These are phyloP conservation scores for Procambarus clarkii DNA, from an alignment of 1,140 invertebrate genomes.

Conservation along the genomic window DNA sequence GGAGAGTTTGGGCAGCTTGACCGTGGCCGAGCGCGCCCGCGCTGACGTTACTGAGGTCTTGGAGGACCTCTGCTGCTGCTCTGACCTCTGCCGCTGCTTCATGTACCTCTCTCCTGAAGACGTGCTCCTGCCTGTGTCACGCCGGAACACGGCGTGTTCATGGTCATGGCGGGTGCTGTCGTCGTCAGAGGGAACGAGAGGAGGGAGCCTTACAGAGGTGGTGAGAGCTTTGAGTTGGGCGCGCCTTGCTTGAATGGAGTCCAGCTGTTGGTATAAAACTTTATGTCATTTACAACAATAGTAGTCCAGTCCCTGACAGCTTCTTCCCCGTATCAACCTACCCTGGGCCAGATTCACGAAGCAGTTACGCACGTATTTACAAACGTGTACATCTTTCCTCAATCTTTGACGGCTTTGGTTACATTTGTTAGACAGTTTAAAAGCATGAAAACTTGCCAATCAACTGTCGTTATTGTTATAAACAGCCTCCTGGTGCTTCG, in stretches of 20 bases:
- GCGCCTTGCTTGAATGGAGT: slow-evolving; percentile 19
- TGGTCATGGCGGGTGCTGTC: neutral
- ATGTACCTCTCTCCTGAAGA: neutral
- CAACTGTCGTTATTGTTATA: no score
- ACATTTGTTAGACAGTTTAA: no score
- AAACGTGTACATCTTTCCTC: no score
- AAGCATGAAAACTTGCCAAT: no score
- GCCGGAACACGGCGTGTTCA: neutral
- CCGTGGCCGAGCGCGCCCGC: neutral
- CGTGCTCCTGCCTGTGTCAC: neutral
- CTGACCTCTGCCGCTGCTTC: neutral
- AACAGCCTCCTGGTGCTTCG: no score
- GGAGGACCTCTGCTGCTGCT: neutral
- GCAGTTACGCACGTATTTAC: no score
- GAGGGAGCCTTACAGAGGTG: slow-evolving; percentile 28
- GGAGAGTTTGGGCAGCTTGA: neutral
- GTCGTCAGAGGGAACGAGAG: slow-evolving; percentile 17
- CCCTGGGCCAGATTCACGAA: no score
- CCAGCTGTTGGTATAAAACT: neutral
- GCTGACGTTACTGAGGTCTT: neutral
- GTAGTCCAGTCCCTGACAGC: no score
- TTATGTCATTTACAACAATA: no score
- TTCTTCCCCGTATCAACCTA: no score
- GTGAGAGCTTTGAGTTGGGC: slow-evolving; percentile 45
- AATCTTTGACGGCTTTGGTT: no score